Evolutionary conservation across 2,797 vertebrate genomes (phyloP).

Genomic region (Mastacembelus armatus): DNA sequence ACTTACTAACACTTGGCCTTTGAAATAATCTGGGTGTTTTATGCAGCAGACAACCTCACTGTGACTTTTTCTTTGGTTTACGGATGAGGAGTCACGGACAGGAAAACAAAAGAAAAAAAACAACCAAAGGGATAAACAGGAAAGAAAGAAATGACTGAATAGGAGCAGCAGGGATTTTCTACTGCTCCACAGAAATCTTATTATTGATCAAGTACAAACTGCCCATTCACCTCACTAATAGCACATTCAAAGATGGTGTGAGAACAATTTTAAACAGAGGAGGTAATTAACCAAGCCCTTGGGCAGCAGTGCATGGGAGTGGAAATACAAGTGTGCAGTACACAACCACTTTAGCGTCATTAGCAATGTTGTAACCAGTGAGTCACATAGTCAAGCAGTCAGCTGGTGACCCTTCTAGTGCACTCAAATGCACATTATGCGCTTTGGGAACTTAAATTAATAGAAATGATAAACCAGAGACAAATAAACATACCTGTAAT

Average conservation of each 20-base stretch:
- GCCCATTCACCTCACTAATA: slow-evolving; percentile 42
- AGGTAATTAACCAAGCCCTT: slow-evolving; percentile 60
- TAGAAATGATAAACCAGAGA: slow-evolving; percentile 8
- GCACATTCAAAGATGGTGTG: slow-evolving; percentile 40
- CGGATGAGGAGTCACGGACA: neutral
- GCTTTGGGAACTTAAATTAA: neutral
- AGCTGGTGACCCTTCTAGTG: slow-evolving; percentile 39
- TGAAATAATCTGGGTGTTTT: neutral
- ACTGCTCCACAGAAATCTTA: slow-evolving; percentile 25
- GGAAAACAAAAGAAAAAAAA: neutral
- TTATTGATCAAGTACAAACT: slow-evolving; percentile 59
- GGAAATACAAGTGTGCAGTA: slow-evolving; percentile 50
- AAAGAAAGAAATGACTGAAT: neutral
- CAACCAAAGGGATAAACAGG: neutral
- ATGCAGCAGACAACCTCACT: neutral
- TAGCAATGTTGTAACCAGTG: slow-evolving; percentile 35
- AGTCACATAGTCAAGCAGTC: slow-evolving; percentile 30
- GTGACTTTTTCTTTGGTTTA: neutral
- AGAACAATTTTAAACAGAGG: slow-evolving; percentile 62
- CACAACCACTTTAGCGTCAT: slow-evolving; percentile 62
- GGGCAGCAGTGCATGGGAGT: slow-evolving; percentile 55
- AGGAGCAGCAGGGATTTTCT: too few species aligned
- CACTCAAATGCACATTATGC: neutral
- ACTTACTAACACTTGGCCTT: too few species aligned
- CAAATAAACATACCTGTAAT: neutral